These are phyloP conservation scores for Noctua janthe DNA, from an alignment of 2,888 invertebrate species.

Conservation along the genomic window DNA sequence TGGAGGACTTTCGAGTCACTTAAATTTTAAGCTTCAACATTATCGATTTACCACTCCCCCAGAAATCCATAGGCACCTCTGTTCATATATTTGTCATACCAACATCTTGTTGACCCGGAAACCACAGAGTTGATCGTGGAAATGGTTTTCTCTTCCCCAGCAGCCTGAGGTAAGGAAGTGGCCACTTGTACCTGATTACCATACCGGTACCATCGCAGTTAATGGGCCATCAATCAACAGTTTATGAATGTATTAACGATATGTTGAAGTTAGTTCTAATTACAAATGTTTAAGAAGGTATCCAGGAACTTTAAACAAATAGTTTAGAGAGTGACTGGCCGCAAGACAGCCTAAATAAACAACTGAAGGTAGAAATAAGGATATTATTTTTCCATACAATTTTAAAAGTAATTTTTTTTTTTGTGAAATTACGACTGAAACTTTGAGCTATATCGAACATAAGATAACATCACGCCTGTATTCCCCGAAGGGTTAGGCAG, in stretches of 20 bases:
- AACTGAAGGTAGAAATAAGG: not conserved
- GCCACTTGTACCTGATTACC: constrained; percentile 46
- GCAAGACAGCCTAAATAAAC: not conserved
- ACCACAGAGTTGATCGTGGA: constrained; percentile 25
- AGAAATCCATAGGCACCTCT: not conserved
- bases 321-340: not conserved
- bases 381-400: not conserved
- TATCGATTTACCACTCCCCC: not conserved
- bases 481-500: too few species aligned
- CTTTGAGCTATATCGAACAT: not conserved
- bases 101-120: constrained; percentile 35
- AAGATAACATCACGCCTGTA: too few species aligned
- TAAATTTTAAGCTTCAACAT: too few species aligned
- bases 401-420: not conserved
- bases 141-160: constrained; percentile 47
- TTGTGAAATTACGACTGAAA: too few species aligned
- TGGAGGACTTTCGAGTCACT: too few species aligned
- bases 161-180: constrained; percentile 33
- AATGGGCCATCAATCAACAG: constrained; percentile 46
- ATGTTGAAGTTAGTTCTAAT: constrained; percentile 8
- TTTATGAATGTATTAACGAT: constrained; percentile 35
- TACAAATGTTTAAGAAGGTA: not conserved
- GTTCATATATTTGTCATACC: constrained; percentile 28
- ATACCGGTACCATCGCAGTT: constrained; percentile 41
- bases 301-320: not conserved